Percentiles rank a stretch among this genome's conserved stretches.
phyloP scores from a whole-genome alignment of 1,140 invertebrate species.

The Calephelis virginiensis region DNA sequence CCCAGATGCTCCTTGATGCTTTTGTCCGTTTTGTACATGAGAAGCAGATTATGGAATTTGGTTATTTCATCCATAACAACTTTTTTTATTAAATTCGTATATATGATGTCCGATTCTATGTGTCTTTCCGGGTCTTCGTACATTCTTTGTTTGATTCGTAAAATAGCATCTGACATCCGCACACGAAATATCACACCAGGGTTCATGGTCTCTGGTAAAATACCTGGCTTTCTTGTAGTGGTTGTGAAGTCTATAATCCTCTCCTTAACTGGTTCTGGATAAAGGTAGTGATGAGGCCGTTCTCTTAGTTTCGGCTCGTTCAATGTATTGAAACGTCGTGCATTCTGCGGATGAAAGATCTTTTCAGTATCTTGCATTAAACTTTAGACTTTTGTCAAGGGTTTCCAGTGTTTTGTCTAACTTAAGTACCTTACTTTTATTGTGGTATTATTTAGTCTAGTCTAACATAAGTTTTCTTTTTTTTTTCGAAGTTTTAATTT shows the following conservation, averaged over 20 bases:
- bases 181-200: conserved; percentile 69
- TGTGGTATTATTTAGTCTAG: no score
- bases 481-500: no score
- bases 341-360: conserved; percentile 51
- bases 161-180: conserved; percentile 65
- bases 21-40: conserved; percentile 69
- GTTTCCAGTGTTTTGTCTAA: neutral
- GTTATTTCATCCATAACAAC: conserved; percentile 71
- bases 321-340: conserved; percentile 47
- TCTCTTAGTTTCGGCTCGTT: conserved; percentile 58
- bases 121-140: conserved; percentile 70
- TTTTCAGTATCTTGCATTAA: conserved; percentile 25
- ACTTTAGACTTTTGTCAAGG: neutral
- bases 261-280: conserved; percentile 68
- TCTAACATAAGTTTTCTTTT: no score
- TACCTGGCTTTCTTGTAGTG: conserved; percentile 53
- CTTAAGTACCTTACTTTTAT: no score
- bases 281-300: conserved; percentile 61
- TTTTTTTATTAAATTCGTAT: conserved; percentile 68
- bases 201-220: conserved; percentile 67
- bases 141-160: conserved; percentile 68
- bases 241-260: conserved; percentile 56
- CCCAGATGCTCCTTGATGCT: conserved; percentile 70
- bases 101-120: conserved; percentile 69
- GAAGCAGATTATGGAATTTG: conserved; percentile 64